Conservation (phyloP, 2,113 vertebrate species). For the Nestor notabilis region DNA sequence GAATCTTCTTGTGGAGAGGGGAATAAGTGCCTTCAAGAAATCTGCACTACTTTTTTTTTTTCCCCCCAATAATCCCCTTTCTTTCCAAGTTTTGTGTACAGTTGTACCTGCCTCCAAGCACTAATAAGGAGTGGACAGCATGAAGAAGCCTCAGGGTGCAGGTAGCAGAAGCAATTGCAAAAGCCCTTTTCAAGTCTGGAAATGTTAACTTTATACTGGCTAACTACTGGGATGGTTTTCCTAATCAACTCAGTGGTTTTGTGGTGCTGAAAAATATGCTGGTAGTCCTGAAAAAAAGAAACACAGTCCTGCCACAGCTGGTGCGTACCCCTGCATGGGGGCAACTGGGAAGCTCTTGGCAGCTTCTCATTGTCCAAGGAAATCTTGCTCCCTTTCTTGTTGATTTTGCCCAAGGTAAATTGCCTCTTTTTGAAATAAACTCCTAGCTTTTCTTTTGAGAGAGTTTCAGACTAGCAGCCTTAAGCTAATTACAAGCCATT, state of each 20-base stretch:
- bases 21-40: neutral
- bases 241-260: neutral
- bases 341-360: neutral
- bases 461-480: conserved; percentile 7
- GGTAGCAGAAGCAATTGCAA: neutral
- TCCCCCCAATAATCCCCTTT: neutral
- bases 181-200: neutral
- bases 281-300: neutral
- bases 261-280: neutral
- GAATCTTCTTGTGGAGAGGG: neutral
- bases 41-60: neutral
- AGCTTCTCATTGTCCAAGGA: neutral
- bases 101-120: neutral
- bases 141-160: neutral
- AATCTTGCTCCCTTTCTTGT: neutral
- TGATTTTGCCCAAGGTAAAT: conserved; percentile 39
- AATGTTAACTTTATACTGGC: neutral
- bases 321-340: fast-evolving
- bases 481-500: conserved; percentile 56
- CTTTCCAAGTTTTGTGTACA: neutral
- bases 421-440: conserved; percentile 2
- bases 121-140: neutral
- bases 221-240: neutral
- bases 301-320: neutral
- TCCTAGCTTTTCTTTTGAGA: conserved; percentile 14